Conservation (phyloP, 1,140 invertebrate species). For the Drosophila ercepeae region DNA sequence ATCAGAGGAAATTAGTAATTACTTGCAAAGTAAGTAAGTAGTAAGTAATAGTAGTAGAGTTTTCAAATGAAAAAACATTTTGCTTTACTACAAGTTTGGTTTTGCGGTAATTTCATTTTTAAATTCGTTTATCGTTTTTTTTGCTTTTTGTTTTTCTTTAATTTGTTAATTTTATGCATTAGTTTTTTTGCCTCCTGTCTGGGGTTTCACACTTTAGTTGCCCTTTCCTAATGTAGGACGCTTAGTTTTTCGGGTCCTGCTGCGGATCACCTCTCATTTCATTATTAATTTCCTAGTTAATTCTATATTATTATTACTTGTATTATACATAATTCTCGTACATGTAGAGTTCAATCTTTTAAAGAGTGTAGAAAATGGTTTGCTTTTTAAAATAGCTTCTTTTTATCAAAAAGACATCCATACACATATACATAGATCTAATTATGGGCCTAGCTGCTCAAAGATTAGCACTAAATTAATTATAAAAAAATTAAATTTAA, state of each 20-base stretch:
- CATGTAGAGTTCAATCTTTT: slow-evolving; percentile 81
- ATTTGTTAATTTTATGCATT: not conserved
- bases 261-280: slow-evolving; percentile 37
- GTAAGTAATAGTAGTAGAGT: slow-evolving; percentile 55
- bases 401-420: slow-evolving; percentile 82
- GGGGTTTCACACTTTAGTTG: slow-evolving; percentile 45
- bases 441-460: slow-evolving; percentile 74
- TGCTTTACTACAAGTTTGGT: slow-evolving; percentile 42
- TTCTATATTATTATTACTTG: slow-evolving; percentile 68
- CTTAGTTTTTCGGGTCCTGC: slow-evolving; percentile 64
- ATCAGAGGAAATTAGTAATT: slow-evolving; percentile 70
- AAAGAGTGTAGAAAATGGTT: slow-evolving; percentile 83
- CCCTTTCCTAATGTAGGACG: slow-evolving; percentile 78
- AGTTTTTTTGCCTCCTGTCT: slow-evolving; percentile 4
- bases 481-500: slow-evolving; percentile 58
- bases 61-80: slow-evolving; percentile 61
- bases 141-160: slow-evolving; percentile 47
- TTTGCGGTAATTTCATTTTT: slow-evolving; percentile 44
- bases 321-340: slow-evolving; percentile 72
- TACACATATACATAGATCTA: slow-evolving; percentile 76
- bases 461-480: slow-evolving; percentile 70
- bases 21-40: slow-evolving; percentile 66
- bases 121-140: slow-evolving; percentile 76
- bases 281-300: slow-evolving; percentile 77
- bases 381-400: slow-evolving; percentile 80